Conservation (phyloP, 2,888 invertebrate genomes). For the Heliconius erato region DNA sequence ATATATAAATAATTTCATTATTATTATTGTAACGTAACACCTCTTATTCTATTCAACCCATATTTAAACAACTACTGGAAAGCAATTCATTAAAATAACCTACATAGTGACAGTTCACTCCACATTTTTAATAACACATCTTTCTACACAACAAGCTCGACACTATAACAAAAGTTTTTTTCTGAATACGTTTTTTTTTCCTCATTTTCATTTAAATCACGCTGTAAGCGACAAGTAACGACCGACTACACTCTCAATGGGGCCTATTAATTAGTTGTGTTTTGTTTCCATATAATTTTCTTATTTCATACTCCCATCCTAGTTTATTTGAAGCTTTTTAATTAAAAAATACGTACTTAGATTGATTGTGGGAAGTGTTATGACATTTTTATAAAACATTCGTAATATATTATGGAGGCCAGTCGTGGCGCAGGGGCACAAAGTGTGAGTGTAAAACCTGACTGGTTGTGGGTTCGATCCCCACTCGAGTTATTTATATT, state of each 20-base stretch:
- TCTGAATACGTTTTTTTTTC: background rate
- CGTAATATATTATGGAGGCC: too few species aligned
- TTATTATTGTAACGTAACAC: too few species aligned
- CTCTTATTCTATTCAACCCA: too few species aligned
- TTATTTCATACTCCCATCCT: background rate
- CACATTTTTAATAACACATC: conserved; percentile 3
- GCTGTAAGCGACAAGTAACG: conserved; percentile 30
- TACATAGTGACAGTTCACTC: background rate
- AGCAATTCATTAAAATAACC: background rate
- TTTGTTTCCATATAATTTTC: conserved; percentile 20
- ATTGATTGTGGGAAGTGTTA: background rate
- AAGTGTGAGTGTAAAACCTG: too few species aligned
- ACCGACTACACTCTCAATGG: conserved; percentile 13
- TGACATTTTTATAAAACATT: too few species aligned
- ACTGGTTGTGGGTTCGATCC: too few species aligned
- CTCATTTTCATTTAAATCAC: conserved; percentile 32
- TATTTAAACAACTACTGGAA: background rate
- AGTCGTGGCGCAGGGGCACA: too few species aligned
- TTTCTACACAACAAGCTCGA: background rate
- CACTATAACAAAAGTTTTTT: conserved; percentile 2
- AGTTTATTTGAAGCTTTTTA: background rate
- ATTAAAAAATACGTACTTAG: background rate
- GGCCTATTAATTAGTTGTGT: conserved; percentile 17
- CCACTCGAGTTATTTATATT: too few species aligned
- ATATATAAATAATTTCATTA: too few species aligned